These are phyloP conservation scores for Hybognathus amarus DNA, from an alignment of 2,797 vertebrate species.

Conservation along the genomic window DNA sequence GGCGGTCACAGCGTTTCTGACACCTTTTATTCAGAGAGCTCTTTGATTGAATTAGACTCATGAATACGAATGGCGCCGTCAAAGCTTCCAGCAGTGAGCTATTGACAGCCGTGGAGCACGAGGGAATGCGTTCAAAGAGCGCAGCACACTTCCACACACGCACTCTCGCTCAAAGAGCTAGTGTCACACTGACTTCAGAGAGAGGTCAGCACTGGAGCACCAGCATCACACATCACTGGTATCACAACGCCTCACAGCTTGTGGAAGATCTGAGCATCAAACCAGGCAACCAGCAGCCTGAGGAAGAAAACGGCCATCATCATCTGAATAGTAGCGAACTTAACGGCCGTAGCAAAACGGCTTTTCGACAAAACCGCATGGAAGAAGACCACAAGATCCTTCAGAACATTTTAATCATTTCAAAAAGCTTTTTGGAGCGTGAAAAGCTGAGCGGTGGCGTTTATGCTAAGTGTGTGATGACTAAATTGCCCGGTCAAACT, in stretches of 20 bases:
- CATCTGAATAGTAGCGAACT: background rate
- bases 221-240: background rate
- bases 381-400: background rate
- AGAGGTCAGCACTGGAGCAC: background rate
- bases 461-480: conserved; percentile 20
- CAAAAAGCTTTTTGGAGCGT: background rate
- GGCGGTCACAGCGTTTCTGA: conserved; percentile 3
- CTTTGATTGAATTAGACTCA: conserved; percentile 76
- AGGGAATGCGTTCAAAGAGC: conserved; percentile 22
- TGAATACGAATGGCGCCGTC: conserved; percentile 72
- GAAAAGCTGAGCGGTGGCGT: conserved; percentile 13
- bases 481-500: conserved; percentile 7
- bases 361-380: conserved; percentile 1
- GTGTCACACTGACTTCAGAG: conserved; percentile 16
- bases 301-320: conserved; percentile 1
- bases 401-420: background rate
- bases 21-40: conserved; percentile 19
- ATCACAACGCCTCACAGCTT: conserved; percentile 36
- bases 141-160: background rate
- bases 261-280: conserved; percentile 34
- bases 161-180: conserved; percentile 22
- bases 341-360: background rate
- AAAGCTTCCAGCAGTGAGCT: conserved; percentile 51
- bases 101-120: conserved; percentile 44
- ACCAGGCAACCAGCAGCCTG: background rate